Percentiles rank a stretch among this genome's conserved stretches.
These are phyloP conservation scores for Brachionus manjavacas DNA, from an alignment of 1,140 invertebrate genomes.

Conservation along the genomic window DNA sequence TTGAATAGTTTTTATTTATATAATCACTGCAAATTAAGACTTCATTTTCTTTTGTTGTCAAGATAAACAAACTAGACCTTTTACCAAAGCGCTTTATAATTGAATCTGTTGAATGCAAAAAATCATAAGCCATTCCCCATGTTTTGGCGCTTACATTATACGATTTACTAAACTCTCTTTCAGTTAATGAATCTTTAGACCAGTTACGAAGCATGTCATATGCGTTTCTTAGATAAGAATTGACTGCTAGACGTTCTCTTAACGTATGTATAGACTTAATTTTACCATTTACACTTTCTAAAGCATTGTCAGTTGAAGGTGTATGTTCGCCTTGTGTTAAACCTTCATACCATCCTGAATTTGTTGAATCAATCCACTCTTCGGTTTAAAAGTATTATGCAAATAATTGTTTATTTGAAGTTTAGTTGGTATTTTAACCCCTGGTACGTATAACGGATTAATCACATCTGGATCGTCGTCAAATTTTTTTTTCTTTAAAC, in stretches of 20 bases:
- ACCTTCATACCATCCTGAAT: not conserved
- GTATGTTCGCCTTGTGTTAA: not conserved
- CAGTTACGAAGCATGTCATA: not conserved
- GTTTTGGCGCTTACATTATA: not conserved
- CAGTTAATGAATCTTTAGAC: slow-evolving; percentile 8
- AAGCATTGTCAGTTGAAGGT: not conserved
- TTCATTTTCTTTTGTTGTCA: no score
- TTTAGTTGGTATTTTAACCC: no score
- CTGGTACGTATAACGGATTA: no score
- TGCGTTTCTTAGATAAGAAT: not conserved
- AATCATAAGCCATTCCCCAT: not conserved
- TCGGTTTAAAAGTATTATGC: no score
- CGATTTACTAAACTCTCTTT: not conserved
- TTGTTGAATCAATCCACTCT: not conserved
- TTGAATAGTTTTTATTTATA: no score
- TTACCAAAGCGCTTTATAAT: no score
- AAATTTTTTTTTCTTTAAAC: no score
- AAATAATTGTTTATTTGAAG: no score
- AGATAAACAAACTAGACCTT: no score
- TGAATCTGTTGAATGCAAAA: not conserved
- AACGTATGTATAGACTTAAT: not conserved
- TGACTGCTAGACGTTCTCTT: not conserved
- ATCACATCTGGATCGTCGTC: no score
- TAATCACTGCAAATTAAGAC: no score
- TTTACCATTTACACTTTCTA: not conserved